Evolutionary conservation across 1,140 invertebrate genomes (phyloP).

Genomic region (Philopotamus ludificatus): DNA sequence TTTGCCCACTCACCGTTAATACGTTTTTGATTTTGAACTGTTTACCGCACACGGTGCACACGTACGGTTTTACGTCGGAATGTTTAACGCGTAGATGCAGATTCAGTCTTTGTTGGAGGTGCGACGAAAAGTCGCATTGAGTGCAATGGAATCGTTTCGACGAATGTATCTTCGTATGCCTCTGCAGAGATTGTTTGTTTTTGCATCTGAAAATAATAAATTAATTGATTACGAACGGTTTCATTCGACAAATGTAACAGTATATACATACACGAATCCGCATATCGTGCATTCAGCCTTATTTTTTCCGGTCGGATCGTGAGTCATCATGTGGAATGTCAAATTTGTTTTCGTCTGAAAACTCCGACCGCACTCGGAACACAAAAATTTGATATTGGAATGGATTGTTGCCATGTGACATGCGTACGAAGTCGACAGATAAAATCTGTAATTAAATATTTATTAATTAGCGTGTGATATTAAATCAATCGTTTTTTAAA

Average conservation of each 20-base stretch:
- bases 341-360: constrained; percentile 31
- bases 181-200: constrained; percentile 13
- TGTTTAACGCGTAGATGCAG: constrained; percentile 27
- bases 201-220: no score
- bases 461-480: background rate
- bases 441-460: constrained; percentile 23
- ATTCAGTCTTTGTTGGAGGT: constrained; percentile 14
- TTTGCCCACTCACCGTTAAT: constrained; percentile 19
- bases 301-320: constrained; percentile 32
- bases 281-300: constrained; percentile 31
- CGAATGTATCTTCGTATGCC: constrained; percentile 29
- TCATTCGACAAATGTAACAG: no score
- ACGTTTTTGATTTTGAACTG: constrained; percentile 31
- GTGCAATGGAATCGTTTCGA: constrained; percentile 22
- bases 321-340: constrained; percentile 29
- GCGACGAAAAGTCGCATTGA: constrained; percentile 20
- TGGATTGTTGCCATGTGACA: constrained; percentile 27
- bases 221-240: no score
- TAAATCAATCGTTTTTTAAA: background rate
- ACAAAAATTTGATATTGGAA: constrained; percentile 22
- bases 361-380: constrained; percentile 31
- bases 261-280: constrained; percentile 32
- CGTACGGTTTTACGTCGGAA: constrained; percentile 30
- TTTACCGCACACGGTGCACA: constrained; percentile 32
- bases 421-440: constrained; percentile 5